Evolutionary conservation across 2,888 invertebrate genomes (phyloP).

Genomic region (Melanargia galathea): DNA sequence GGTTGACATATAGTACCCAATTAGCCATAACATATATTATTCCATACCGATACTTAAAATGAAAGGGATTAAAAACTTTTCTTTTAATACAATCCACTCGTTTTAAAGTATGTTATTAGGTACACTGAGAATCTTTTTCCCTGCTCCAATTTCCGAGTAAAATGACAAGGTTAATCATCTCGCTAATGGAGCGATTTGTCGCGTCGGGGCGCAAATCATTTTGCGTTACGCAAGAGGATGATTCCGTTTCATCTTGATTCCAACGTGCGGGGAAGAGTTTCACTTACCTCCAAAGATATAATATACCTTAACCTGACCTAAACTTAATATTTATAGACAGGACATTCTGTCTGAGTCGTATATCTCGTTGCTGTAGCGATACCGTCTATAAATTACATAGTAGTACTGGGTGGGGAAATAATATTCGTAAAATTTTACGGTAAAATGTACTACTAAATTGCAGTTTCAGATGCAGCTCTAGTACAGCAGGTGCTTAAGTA

Average conservation of each 20-base stretch:
- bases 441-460: no score
- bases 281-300: background rate
- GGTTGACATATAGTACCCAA: no score
- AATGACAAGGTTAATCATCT: conserved; percentile 21
- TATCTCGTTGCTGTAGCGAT: background rate
- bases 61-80: background rate
- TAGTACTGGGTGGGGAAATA: no score
- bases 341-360: background rate
- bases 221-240: conserved; percentile 15
- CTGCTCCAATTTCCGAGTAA: conserved; percentile 13
- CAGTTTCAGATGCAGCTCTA: no score
- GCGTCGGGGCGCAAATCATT: conserved; percentile 6
- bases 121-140: conserved; percentile 2
- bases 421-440: no score
- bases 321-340: background rate
- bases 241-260: conserved; percentile 23
- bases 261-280: conserved; percentile 28
- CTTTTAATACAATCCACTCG: background rate
- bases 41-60: background rate
- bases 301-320: no score
- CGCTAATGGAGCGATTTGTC: conserved; percentile 16
- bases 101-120: conserved; percentile 4
- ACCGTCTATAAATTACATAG: no score
- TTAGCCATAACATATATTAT: no score
- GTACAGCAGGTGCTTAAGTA: no score